Percentiles rank a stretch among this genome's conserved stretches.
Evolutionary conservation across 1,140 invertebrate species (phyloP).

Genomic region (Pseudachorutes palmiensis): DNA sequence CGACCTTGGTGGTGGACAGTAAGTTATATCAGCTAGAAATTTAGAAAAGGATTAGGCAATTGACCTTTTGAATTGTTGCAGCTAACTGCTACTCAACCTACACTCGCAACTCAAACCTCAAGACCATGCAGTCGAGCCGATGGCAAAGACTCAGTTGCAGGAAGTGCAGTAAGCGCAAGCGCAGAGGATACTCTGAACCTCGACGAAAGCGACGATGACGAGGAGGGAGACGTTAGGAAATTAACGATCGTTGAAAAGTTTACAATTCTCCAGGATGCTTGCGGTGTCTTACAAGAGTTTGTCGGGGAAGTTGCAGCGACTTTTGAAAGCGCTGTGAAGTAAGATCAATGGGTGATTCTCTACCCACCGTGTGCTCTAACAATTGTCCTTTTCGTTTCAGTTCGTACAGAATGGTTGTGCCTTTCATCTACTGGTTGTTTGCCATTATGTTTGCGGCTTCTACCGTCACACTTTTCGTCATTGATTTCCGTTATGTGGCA

Average conservation of each 20-base stretch:
- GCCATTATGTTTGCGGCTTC: slow-evolving; percentile 50
- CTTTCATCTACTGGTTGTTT: slow-evolving; percentile 88
- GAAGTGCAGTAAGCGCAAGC: slow-evolving; percentile 25
- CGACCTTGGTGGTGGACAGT: slow-evolving; percentile 64
- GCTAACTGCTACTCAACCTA: no score
- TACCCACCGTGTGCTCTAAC: not conserved
- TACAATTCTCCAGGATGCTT: slow-evolving; percentile 91
- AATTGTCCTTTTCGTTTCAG: slow-evolving; percentile 48
- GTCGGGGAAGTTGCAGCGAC: slow-evolving; percentile 87
- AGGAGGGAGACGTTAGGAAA: slow-evolving; percentile 72
- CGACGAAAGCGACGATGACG: slow-evolving; percentile 41
- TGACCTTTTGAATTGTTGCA: not conserved
- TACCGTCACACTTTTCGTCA: slow-evolving; percentile 70
- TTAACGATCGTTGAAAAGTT: slow-evolving; percentile 87
- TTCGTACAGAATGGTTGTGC: slow-evolving; percentile 94
- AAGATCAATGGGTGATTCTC: slow-evolving; percentile 39
- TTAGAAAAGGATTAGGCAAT: not conserved
- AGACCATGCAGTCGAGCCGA: not conserved
- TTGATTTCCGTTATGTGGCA: slow-evolving; percentile 84
- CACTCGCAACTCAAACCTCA: no score
- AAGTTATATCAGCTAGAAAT: no score
- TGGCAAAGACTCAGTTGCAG: slow-evolving; percentile 13
- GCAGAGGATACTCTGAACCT: not conserved
- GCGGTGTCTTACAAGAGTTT: slow-evolving; percentile 84
- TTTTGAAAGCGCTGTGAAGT: slow-evolving; percentile 90